Conservation (phyloP, 2,797 vertebrate species). For the Acridotheres tristis region DNA sequence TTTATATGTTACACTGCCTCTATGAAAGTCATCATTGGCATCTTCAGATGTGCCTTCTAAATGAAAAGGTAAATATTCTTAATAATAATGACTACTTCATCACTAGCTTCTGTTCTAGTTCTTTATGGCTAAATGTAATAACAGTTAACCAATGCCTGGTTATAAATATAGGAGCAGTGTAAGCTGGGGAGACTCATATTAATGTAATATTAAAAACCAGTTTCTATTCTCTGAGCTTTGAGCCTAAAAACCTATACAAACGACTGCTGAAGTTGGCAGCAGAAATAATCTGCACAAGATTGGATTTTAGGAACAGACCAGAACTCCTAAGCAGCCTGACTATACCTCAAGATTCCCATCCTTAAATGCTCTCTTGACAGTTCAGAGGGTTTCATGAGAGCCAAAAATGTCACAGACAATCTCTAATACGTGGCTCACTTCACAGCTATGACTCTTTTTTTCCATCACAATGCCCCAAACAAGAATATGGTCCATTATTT, state of each 20-base stretch:
- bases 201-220: neutral
- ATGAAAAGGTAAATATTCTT: neutral
- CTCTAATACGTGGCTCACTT: neutral
- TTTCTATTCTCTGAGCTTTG: neutral
- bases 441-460: neutral
- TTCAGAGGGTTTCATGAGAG: neutral
- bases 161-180: neutral
- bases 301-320: neutral
- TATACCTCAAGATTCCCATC: neutral
- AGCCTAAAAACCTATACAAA: neutral
- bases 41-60: neutral
- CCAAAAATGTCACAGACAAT: neutral
- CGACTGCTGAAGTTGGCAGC: neutral
- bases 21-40: neutral
- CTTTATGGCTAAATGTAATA: neutral
- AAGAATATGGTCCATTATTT: neutral
- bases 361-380: neutral
- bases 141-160: neutral
- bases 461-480: neutral
- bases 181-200: neutral
- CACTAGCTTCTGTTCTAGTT: neutral
- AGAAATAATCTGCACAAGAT: neutral
- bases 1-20: neutral
- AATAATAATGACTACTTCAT: neutral
- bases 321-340: neutral